These are phyloP conservation scores for Coelinius sp. DNA, from an alignment of 2,888 invertebrate species.

Conservation along the genomic window DNA sequence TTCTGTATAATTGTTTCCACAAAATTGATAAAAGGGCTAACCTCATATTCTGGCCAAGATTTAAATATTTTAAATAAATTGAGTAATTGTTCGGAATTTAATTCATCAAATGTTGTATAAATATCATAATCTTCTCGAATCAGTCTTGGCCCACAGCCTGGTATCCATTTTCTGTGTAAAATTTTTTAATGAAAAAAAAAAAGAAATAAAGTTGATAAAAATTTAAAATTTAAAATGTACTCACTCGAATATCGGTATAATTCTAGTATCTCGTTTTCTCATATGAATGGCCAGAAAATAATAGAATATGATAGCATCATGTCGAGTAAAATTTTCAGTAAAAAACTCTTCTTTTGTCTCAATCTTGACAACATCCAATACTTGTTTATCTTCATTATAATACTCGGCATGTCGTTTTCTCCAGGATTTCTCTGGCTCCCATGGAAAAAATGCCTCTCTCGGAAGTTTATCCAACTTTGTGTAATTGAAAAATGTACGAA, in stretches of 20 bases:
- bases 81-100: constrained; percentile 77
- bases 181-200: neutral
- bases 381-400: constrained; percentile 70
- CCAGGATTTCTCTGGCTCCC: constrained; percentile 67
- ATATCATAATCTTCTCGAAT: constrained; percentile 77
- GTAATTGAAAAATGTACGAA: constrained; percentile 79
- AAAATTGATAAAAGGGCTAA: constrained; percentile 31
- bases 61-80: constrained; percentile 76
- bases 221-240: constrained; percentile 63
- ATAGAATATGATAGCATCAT: constrained; percentile 77
- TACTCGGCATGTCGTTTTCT: neutral
- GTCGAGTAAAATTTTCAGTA: constrained; percentile 54
- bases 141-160: constrained; percentile 80
- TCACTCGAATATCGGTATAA: constrained; percentile 84
- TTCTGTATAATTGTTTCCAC: constrained; percentile 2
- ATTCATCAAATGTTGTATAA: constrained; percentile 81
- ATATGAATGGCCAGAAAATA: constrained; percentile 80
- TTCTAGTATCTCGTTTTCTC: constrained; percentile 73
- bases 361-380: constrained; percentile 78
- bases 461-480: constrained; percentile 73
- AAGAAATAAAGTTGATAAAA: constrained; percentile 36
- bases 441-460: constrained; percentile 77
- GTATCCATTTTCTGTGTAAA: constrained; percentile 77
- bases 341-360: constrained; percentile 75
- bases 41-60: constrained; percentile 52